phyloP scores from a whole-genome alignment of 2,888 invertebrate genomes.

The Cerastis rubricosa region DNA sequence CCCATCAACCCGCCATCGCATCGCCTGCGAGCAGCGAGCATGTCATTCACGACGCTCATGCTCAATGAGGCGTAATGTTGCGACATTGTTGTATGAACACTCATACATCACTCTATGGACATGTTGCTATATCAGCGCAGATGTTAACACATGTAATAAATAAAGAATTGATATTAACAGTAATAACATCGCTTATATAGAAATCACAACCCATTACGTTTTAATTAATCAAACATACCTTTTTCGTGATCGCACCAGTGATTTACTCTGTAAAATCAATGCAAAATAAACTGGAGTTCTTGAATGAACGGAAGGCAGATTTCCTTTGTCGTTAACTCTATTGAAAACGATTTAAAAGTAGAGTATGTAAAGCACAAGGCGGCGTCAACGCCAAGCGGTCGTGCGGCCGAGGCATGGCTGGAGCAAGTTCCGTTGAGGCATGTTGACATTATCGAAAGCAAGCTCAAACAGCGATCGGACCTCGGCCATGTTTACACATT shows the following conservation, averaged over 20 bases:
- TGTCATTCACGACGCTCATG: conserved; percentile 72
- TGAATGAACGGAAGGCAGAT: conserved; percentile 62
- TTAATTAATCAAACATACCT: conserved; percentile 28
- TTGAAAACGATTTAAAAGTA: conserved; percentile 75
- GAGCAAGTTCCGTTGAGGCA: conserved; percentile 85
- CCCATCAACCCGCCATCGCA: conserved; percentile 63
- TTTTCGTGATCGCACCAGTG: conserved; percentile 17
- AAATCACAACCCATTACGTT: conserved; percentile 28
- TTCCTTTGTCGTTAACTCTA: conserved; percentile 57
- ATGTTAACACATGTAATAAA: conserved; percentile 53
- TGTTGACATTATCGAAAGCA: conserved; percentile 89
- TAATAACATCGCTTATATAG: conserved; percentile 32
- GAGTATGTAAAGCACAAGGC: conserved; percentile 79
- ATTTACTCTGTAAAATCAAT: conserved; percentile 34
- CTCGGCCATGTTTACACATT: conserved; percentile 79
- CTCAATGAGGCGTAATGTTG: conserved; percentile 74
- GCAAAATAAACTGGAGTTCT: conserved; percentile 22
- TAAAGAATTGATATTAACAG: conserved; percentile 45
- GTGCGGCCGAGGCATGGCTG: conserved; percentile 69
- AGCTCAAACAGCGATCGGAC: conserved; percentile 83
- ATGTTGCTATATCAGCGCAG: conserved; percentile 48
- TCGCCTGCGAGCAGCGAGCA: conserved; percentile 60
- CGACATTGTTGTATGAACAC: conserved; percentile 69
- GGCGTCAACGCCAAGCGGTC: conserved; percentile 28
- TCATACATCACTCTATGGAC: conserved; percentile 65